These are phyloP conservation scores for Dipodomys spectabilis DNA, from an alignment of 2,113 vertebrate genomes.

Conservation along the genomic window DNA sequence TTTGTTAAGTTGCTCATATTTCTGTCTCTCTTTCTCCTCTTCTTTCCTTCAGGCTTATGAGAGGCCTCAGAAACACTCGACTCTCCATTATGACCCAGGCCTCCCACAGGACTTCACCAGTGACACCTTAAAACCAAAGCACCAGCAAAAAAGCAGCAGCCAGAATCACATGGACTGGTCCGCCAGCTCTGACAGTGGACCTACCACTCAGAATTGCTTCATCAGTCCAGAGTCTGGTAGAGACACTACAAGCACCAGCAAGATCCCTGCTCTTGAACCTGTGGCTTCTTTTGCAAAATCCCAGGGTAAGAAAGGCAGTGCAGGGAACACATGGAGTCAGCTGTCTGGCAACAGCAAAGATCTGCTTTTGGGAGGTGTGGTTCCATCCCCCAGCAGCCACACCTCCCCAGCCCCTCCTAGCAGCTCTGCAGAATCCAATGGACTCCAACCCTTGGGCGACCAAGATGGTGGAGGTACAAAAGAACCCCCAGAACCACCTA, in stretches of 20 bases:
- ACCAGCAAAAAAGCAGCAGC: constrained; percentile 94
- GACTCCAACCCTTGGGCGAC: constrained; percentile 85
- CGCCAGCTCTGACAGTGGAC: constrained; percentile 86
- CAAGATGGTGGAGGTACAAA: constrained; percentile 90
- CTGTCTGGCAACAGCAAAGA: constrained; percentile 84
- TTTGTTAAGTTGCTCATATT: constrained; percentile 31
- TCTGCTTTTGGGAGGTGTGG: constrained; percentile 80
- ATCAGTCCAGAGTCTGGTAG: constrained; percentile 89
- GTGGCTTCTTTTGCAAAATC: constrained; percentile 89
- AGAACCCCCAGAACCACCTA: constrained; percentile 90
- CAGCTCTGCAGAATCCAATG: constrained; percentile 82
- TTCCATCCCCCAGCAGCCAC: constrained; percentile 81
- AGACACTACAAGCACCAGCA: constrained; percentile 89
- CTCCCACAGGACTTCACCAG: constrained; percentile 93
- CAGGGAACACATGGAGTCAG: constrained; percentile 86
- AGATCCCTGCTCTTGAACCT: constrained; percentile 88
- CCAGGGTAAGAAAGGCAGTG: constrained; percentile 88
- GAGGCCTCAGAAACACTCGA: constrained; percentile 91
- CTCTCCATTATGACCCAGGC: constrained; percentile 91
- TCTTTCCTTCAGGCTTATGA: constrained; percentile 91
- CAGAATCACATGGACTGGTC: constrained; percentile 95
- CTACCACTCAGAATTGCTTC: constrained; percentile 89
- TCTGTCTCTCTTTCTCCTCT: constrained; percentile 49
- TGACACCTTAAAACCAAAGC: constrained; percentile 96
- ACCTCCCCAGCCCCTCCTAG: constrained; percentile 69